phyloP scores from a whole-genome alignment of 2,797 vertebrate genomes.

The Pachyuromys duprasi region DNA sequence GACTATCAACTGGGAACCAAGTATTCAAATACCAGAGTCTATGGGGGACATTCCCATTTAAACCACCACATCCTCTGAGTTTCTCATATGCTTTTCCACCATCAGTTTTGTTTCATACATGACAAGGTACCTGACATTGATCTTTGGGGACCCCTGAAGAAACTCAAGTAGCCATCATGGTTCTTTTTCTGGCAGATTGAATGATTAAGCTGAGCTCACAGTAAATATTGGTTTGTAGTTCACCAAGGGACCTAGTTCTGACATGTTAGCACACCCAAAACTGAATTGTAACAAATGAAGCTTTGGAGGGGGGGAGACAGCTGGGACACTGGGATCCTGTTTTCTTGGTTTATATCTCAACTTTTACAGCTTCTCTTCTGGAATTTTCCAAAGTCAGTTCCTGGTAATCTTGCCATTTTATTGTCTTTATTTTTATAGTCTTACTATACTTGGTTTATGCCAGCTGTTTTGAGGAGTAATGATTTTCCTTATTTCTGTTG shows the following conservation, averaged over 20 bases:
- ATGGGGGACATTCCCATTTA: neutral
- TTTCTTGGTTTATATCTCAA: slow-evolving; percentile 17
- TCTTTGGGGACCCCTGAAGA: neutral
- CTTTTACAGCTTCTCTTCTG: slow-evolving; percentile 20
- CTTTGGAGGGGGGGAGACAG: neutral
- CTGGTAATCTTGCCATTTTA: neutral
- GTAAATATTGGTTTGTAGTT: slow-evolving; percentile 22
- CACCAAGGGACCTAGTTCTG: neutral
- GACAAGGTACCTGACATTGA: neutral
- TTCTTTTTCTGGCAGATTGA: neutral
- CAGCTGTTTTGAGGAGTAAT: slow-evolving; percentile 56
- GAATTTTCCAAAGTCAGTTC: slow-evolving; percentile 61
- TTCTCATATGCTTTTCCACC: slow-evolving; percentile 1
- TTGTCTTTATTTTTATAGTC: slow-evolving; percentile 64
- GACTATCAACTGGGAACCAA: neutral
- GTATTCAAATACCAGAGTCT: neutral
- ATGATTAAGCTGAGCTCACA: neutral
- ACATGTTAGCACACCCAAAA: neutral
- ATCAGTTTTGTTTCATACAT: neutral
- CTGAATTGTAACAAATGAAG: slow-evolving; percentile 49
- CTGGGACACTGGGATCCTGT: slow-evolving; percentile 35
- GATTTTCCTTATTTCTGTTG: slow-evolving; percentile 65
- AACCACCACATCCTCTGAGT: neutral
- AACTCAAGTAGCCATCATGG: neutral
- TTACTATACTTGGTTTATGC: slow-evolving; percentile 12